These are phyloP conservation scores for Agrilus cyanescens DNA, from an alignment of 2,888 invertebrate genomes.

Conservation along the genomic window DNA sequence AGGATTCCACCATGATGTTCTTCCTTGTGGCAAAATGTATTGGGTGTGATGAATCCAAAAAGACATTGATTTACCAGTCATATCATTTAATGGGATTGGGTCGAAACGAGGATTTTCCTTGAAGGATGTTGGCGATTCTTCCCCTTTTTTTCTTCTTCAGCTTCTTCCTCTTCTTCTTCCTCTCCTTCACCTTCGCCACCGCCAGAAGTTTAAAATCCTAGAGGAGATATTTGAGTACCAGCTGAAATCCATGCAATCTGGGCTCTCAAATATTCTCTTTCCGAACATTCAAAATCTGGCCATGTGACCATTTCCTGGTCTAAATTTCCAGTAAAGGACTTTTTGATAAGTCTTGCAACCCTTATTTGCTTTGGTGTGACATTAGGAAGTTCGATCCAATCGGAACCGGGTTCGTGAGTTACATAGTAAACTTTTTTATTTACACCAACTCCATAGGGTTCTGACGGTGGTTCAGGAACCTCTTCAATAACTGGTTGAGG, in stretches of 20 bases:
- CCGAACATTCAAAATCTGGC: slow-evolving; percentile 77
- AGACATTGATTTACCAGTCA: slow-evolving; percentile 52
- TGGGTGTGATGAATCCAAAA: slow-evolving; percentile 79
- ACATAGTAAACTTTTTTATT: slow-evolving; percentile 77
- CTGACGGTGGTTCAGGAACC: slow-evolving; percentile 53
- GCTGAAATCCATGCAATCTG: slow-evolving; percentile 78
- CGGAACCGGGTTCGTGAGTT: slow-evolving; percentile 62
- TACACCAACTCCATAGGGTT: slow-evolving; percentile 63
- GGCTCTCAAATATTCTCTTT: slow-evolving; percentile 70
- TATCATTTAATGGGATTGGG: slow-evolving; percentile 54
- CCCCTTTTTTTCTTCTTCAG: slow-evolving; percentile 29
- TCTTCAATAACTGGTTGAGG: slow-evolving; percentile 50
- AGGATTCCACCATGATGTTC: slow-evolving; percentile 65
- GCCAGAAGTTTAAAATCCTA: slow-evolving; percentile 59
- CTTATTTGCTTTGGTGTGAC: slow-evolving; percentile 68
- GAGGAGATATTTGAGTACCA: slow-evolving; percentile 70
- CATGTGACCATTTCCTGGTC: slow-evolving; percentile 58
- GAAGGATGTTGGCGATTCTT: slow-evolving; percentile 23
- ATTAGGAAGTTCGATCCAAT: slow-evolving; percentile 70
- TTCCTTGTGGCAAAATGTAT: slow-evolving; percentile 65
- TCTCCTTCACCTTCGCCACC: slow-evolving; percentile 56
- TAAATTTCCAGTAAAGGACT: slow-evolving; percentile 69
- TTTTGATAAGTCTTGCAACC: slow-evolving; percentile 56
- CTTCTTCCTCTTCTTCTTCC: slow-evolving; percentile 44
- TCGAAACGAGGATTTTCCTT: slow-evolving; percentile 60